phyloP scores from a whole-genome alignment of 2,888 invertebrate genomes.

The Belgica antarctica region DNA sequence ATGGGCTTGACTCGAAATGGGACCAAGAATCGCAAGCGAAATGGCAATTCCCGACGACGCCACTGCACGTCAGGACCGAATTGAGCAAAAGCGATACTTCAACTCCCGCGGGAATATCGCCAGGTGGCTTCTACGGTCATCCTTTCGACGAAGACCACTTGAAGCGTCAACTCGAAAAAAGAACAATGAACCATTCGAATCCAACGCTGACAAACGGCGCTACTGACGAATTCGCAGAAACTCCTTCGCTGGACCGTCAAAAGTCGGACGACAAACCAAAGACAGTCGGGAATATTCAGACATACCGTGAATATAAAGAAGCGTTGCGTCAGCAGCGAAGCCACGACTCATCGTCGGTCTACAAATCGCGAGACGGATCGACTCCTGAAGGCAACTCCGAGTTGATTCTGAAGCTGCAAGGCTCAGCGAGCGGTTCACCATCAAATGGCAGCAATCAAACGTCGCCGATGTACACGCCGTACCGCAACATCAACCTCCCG shows the following conservation, averaged over 20 bases:
- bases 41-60: slow-evolving; percentile 42
- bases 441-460: slow-evolving; percentile 45
- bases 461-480: slow-evolving; percentile 49
- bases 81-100: slow-evolving; percentile 44
- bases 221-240: slow-evolving; percentile 44
- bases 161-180: slow-evolving; percentile 40
- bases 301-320: slow-evolving; percentile 80
- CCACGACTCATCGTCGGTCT: slow-evolving; percentile 69
- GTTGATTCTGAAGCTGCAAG: slow-evolving; percentile 44
- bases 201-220: slow-evolving; percentile 33
- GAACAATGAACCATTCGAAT: slow-evolving; percentile 29
- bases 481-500: slow-evolving; percentile 47
- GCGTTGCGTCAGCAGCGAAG: slow-evolving; percentile 81
- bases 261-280: slow-evolving; percentile 49
- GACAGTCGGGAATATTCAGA: slow-evolving; percentile 53
- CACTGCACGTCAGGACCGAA: slow-evolving; percentile 44
- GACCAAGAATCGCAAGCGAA: slow-evolving; percentile 63
- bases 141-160: slow-evolving; percentile 44
- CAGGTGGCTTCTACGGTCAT: slow-evolving; percentile 36
- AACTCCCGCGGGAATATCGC: slow-evolving; percentile 43
- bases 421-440: slow-evolving; percentile 45
- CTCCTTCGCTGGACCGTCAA: slow-evolving; percentile 44
- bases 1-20: slow-evolving; percentile 75
- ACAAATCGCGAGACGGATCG: slow-evolving; percentile 58
- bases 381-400: slow-evolving; percentile 47